A percentile compares a stretch with the other conserved stretches of the same genome.
phyloP scores from a whole-genome alignment of 2,113 vertebrate species.

The Sprattus sprattus region DNA sequence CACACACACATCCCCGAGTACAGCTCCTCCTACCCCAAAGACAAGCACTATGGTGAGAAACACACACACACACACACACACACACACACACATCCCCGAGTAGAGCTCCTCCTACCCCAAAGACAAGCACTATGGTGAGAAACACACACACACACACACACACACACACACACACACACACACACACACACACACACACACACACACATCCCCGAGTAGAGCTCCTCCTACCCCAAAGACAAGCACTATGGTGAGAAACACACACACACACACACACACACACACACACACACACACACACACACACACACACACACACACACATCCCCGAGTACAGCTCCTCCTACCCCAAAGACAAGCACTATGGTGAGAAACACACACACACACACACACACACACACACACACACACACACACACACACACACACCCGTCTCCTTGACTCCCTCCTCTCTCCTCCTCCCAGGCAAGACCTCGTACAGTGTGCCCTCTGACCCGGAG shows the following conservation, averaged over 20 bases:
- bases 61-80: too few relatives aligned
- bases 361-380: conserved; percentile 73
- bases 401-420: too few relatives aligned
- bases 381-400: too few relatives aligned
- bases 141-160: neutral
- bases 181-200: too few relatives aligned
- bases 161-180: too few relatives aligned
- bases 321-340: conserved; percentile 74
- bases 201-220: conserved; percentile 73
- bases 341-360: conserved; percentile 83
- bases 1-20: conserved; percentile 79
- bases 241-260: conserved; percentile 87
- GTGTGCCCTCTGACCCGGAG: conserved; percentile 66
- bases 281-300: too few relatives aligned
- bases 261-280: too few relatives aligned
- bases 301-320: too few relatives aligned
- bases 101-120: conserved; percentile 45
- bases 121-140: too few relatives aligned
- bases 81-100: conserved; percentile 58
- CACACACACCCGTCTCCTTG: too few relatives aligned
- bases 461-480: conserved; percentile 73
- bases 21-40: conserved; percentile 73
- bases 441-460: too few relatives aligned
- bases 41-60: conserved; percentile 85
- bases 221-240: conserved; percentile 77